These are phyloP conservation scores for Chrysomallon squamiferum DNA, from an alignment of 1,140 invertebrate genomes.

Conservation along the genomic window DNA sequence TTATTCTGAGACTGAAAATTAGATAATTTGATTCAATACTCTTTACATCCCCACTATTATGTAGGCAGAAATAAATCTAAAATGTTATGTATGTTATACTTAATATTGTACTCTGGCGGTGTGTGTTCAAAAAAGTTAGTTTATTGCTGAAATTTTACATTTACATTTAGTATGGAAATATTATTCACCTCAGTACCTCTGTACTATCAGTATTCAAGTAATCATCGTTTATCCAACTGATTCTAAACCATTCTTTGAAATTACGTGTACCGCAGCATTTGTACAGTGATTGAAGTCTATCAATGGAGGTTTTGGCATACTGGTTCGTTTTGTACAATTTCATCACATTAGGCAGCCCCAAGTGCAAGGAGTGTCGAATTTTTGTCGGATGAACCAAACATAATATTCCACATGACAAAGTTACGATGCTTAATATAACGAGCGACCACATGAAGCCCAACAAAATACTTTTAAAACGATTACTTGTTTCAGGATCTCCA, in stretches of 20 bases:
- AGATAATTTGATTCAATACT: no score
- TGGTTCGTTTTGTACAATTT: conserved; percentile 21
- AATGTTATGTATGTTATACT: no score
- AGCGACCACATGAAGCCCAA: not conserved
- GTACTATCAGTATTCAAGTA: conserved; percentile 18
- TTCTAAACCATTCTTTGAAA: conserved; percentile 44
- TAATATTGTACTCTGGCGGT: no score
- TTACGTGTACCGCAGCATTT: conserved; percentile 43
- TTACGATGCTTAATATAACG: not conserved
- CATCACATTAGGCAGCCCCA: not conserved
- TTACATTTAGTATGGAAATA: no score
- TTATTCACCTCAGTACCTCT: not conserved
- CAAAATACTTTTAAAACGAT: not conserved
- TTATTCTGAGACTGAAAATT: no score
- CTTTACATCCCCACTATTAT: no score
- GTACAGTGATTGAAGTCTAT: conserved; percentile 42
- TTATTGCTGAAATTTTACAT: no score
- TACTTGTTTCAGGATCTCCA: not conserved
- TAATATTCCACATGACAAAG: not conserved
- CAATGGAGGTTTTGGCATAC: conserved; percentile 30
- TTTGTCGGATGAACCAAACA: not conserved
- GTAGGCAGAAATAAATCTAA: no score
- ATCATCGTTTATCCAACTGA: conserved; percentile 35
- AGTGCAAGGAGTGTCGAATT: not conserved
- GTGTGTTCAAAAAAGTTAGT: no score